These are phyloP conservation scores for Corbicula japonica DNA, from an alignment of 2,888 invertebrate genomes.

Conservation along the genomic window DNA sequence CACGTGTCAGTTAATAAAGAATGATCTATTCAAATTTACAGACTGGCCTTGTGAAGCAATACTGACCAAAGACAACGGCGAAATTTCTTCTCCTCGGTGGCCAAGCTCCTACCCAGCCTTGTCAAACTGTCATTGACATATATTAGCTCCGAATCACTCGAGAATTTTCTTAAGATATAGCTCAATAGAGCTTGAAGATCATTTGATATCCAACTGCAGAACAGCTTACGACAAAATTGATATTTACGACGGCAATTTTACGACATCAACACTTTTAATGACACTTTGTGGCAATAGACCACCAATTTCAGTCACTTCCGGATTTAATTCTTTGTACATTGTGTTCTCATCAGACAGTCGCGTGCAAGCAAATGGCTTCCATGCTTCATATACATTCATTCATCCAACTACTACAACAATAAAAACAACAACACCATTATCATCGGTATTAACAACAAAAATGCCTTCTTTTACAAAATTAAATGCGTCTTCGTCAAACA, in stretches of 20 bases:
- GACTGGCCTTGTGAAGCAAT: conserved; percentile 83
- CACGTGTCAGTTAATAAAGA: too few species aligned
- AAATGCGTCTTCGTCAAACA: not conserved
- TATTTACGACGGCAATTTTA: conserved; percentile 72
- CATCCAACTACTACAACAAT: conserved; percentile 47
- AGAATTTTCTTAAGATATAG: conserved; percentile 77
- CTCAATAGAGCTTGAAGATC: conserved; percentile 80
- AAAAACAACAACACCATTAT: conserved; percentile 29
- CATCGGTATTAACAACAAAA: conserved; percentile 29
- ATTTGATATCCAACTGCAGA: conserved; percentile 75
- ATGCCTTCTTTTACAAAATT: not conserved
- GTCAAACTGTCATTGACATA: conserved; percentile 79
- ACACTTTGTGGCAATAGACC: conserved; percentile 74
- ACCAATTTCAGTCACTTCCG: conserved; percentile 68
- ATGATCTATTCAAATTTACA: too few species aligned
- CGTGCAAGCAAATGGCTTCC: conserved; percentile 81
- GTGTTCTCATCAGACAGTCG: conserved; percentile 80
- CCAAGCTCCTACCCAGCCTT: conserved; percentile 79
- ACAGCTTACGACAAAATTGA: conserved; percentile 76
- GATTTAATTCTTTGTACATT: conserved; percentile 73
- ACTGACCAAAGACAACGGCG: conserved; percentile 77
- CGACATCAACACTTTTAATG: conserved; percentile 49
- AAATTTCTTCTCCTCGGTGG: conserved; percentile 83
- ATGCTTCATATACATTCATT: conserved; percentile 80
- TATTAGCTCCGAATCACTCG: conserved; percentile 74